These are phyloP conservation scores for Danionella dracula DNA, from an alignment of 2,797 vertebrate genomes.

Conservation along the genomic window DNA sequence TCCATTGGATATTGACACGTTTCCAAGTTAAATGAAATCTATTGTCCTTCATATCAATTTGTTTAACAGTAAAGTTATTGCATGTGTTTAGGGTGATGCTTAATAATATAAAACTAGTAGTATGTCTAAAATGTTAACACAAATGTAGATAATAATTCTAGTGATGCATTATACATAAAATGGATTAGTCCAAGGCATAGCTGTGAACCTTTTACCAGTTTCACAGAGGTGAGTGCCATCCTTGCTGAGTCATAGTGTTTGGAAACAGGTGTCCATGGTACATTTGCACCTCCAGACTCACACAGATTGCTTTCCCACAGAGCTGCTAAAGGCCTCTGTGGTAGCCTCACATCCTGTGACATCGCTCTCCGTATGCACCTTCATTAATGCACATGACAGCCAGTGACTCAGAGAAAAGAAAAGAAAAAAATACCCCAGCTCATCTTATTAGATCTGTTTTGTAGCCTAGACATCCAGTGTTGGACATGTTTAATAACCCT, in stretches of 20 bases:
- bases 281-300: slow-evolving; percentile 40
- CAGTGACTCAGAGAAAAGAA: slow-evolving; percentile 9
- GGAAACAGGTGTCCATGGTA: slow-evolving; percentile 30
- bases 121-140: neutral
- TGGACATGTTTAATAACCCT: slow-evolving; percentile 49
- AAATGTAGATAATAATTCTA: neutral
- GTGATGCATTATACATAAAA: neutral
- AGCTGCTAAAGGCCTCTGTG: slow-evolving; percentile 39
- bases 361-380: slow-evolving; percentile 30
- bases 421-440: slow-evolving; percentile 3
- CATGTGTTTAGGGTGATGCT: too few relatives aligned
- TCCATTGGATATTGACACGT: too few relatives aligned
- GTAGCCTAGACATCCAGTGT: slow-evolving; percentile 43
- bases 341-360: slow-evolving; percentile 21
- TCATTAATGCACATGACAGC: slow-evolving; percentile 39
- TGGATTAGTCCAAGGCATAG: neutral
- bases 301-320: slow-evolving; percentile 32
- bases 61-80: too few relatives aligned
- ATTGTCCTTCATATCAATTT: too few relatives aligned
- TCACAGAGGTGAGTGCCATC: slow-evolving; percentile 12
- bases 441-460: slow-evolving; percentile 37
- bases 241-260: neutral
- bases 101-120: too few relatives aligned
- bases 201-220: slow-evolving; percentile 11
- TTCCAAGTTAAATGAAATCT: too few relatives aligned